phyloP scores from a whole-genome alignment of 2,888 invertebrate genomes.

The Prenolepis imparis region DNA sequence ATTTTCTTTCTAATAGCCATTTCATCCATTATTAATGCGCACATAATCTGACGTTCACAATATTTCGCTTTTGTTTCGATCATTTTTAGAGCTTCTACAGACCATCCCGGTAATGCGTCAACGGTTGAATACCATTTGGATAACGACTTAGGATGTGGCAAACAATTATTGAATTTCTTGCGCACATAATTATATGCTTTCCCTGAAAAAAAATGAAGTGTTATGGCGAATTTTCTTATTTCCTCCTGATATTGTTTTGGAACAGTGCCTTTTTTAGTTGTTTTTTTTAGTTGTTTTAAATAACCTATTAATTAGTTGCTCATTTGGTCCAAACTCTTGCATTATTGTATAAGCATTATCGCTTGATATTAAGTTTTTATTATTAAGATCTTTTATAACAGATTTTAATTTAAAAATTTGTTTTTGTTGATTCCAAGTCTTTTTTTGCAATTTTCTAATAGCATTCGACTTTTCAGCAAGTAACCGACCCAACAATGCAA shows the following conservation, averaged over 20 bases:
- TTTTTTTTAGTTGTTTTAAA: background rate
- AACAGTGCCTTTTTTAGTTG: background rate
- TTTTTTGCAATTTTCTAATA: background rate
- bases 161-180: background rate
- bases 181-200: too few species aligned
- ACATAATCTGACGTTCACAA: background rate
- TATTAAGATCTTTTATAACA: background rate
- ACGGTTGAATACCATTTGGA: slow-evolving; percentile 1
- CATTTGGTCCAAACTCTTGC: slow-evolving; percentile 16
- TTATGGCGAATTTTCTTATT: slow-evolving; percentile 9
- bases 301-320: slow-evolving; percentile 29
- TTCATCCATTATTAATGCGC: slow-evolving; percentile 53
- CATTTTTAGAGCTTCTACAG: background rate
- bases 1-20: slow-evolving; percentile 57
- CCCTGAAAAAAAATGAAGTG: background rate
- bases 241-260: background rate
- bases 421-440: slow-evolving; percentile 13
- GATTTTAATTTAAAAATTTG: slow-evolving; percentile 20
- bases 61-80: background rate
- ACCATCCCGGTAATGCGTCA: background rate
- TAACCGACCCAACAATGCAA: background rate
- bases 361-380: background rate
- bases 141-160: slow-evolving; percentile 5
- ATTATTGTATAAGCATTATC: slow-evolving; percentile 1
- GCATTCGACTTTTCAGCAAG: background rate